phyloP scores from a whole-genome alignment of 1,140 invertebrate genomes.

The Lucilia sericata region DNA sequence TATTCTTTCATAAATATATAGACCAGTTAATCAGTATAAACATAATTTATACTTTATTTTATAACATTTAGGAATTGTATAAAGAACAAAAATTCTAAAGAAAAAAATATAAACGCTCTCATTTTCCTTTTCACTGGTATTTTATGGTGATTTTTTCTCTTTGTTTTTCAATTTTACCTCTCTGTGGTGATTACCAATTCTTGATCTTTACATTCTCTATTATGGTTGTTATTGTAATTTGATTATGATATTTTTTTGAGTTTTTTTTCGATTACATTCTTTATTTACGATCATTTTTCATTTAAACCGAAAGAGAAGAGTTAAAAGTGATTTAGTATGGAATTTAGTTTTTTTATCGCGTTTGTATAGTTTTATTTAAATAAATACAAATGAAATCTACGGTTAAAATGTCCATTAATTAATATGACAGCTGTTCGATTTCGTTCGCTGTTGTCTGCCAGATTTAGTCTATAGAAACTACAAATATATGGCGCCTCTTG shows the following conservation, averaged over 20 bases:
- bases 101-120: conserved; percentile 6
- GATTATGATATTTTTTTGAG: background rate
- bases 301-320: too few relatives aligned
- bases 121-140: conserved; percentile 6
- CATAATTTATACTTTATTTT: background rate
- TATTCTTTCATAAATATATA: background rate
- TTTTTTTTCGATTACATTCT: background rate
- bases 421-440: conserved; percentile 15
- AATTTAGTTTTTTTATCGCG: background rate
- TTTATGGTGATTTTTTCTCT: background rate
- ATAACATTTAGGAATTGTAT: too few relatives aligned
- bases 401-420: conserved; percentile 13
- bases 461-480: background rate
- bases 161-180: too few relatives aligned
- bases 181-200: too few relatives aligned
- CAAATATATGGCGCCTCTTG: background rate
- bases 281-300: background rate
- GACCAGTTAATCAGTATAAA: background rate
- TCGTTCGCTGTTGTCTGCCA: background rate
- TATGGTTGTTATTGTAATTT: too few relatives aligned
- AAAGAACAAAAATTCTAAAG: background rate
- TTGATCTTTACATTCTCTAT: too few relatives aligned
- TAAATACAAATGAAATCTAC: background rate
- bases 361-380: background rate
- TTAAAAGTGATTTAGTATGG: background rate